Evolutionary conservation across 2,113 vertebrate species (phyloP).

Genomic region (Apistogramma diplotaenia): DNA sequence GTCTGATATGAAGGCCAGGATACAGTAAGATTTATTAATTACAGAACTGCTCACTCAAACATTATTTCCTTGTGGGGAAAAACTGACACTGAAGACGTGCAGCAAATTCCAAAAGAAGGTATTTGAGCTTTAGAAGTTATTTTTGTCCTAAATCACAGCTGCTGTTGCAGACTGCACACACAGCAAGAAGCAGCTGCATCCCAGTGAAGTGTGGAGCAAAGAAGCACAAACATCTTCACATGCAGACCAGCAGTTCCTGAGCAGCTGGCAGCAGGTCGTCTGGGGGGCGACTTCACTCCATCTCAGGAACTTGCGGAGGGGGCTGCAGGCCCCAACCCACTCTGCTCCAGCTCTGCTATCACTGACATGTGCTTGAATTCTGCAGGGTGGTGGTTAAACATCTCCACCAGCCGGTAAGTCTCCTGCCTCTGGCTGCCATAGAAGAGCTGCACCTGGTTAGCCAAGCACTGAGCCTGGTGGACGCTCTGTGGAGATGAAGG

Average conservation of each 20-base stretch:
- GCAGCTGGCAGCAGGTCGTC: not conserved
- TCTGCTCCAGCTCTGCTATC: constrained; percentile 89
- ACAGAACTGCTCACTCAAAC: not conserved
- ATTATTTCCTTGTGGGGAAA: not conserved
- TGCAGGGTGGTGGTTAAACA: constrained; percentile 86
- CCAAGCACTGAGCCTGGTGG: constrained; percentile 91
- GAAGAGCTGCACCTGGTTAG: constrained; percentile 95
- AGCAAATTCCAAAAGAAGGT: not conserved
- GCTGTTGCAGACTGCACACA: not conserved
- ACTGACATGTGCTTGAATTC: constrained; percentile 94
- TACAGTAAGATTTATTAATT: not conserved
- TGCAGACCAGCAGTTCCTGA: not conserved
- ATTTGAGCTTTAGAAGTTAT: not conserved
- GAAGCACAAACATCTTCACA: not conserved
- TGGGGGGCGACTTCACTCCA: not conserved
- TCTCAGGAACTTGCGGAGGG: not conserved
- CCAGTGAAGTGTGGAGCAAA: not conserved
- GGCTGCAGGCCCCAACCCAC: constrained; percentile 72
- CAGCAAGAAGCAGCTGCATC: not conserved
- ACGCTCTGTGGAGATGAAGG: constrained; percentile 76
- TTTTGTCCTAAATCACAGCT: not conserved
- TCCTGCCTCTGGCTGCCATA: constrained; percentile 83
- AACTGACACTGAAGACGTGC: not conserved
- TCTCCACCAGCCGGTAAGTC: constrained; percentile 85
- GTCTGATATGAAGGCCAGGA: not conserved